Percentiles rank a stretch among this genome's conserved stretches.
phyloP scores from a whole-genome alignment of 2,797 vertebrate species.

The Acrossocheilus wenchowensis region DNA sequence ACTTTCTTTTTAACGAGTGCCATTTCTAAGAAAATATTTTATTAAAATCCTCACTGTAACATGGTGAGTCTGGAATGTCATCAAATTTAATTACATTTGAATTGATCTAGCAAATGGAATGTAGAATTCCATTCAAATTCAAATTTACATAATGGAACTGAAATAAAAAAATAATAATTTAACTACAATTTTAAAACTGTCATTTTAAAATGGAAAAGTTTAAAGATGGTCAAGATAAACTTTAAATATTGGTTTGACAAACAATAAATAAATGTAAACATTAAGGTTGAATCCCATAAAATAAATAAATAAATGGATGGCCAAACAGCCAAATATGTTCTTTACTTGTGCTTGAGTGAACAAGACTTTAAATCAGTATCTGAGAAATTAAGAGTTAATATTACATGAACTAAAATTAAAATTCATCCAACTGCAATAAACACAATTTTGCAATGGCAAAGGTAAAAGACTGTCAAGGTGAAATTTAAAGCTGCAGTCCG shows the following conservation, averaged over 20 bases:
- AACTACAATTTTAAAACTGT: not conserved
- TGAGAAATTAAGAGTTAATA: not conserved
- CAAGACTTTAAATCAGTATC: not conserved
- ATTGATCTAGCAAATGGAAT: not conserved
- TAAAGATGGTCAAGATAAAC: not conserved
- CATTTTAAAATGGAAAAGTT: not conserved
- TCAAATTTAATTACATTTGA: not conserved
- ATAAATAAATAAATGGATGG: not conserved
- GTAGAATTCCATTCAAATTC: not conserved
- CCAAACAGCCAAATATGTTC: not conserved
- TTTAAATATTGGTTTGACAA: not conserved
- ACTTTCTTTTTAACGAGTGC: too few relatives aligned
- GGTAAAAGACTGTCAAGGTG: not conserved
- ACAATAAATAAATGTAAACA: not conserved
- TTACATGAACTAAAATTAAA: not conserved
- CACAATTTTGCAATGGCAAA: not conserved
- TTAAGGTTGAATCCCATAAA: not conserved
- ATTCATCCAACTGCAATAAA: not conserved
- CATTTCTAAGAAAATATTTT: not conserved
- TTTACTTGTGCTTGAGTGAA: not conserved
- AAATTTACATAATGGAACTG: too few relatives aligned
- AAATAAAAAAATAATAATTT: too few relatives aligned
- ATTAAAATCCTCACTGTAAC: not conserved
- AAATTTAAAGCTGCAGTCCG: not conserved
- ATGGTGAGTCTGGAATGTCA: not conserved